These are phyloP conservation scores for Zaprionus ghesquierei DNA, from an alignment of 1,140 invertebrate genomes.

Conservation along the genomic window DNA sequence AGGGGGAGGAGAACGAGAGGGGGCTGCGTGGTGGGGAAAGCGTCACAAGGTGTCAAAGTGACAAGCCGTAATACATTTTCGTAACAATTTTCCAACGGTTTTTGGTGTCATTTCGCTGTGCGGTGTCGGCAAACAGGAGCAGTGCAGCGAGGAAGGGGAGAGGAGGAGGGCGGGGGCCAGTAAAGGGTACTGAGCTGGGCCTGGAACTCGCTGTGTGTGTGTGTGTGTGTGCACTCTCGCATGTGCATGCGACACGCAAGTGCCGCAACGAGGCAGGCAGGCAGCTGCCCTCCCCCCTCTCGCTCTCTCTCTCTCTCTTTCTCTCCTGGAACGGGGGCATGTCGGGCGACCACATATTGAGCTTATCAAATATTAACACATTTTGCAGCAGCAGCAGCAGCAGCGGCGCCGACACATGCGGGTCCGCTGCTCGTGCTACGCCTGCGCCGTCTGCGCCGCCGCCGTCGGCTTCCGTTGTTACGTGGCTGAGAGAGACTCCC, in stretches of 20 bases:
- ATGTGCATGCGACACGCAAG: slow-evolving; percentile 66
- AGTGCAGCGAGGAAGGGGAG: not conserved
- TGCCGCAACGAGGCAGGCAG: not conserved
- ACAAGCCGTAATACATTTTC: slow-evolving; percentile 76
- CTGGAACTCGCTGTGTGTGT: too few relatives aligned
- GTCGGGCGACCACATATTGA: slow-evolving; percentile 68
- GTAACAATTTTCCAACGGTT: slow-evolving; percentile 67
- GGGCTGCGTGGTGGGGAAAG: not conserved
- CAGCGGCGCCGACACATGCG: slow-evolving; percentile 67
- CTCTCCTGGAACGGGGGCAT: not conserved
- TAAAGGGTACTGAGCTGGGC: not conserved
- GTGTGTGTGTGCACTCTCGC: slow-evolving; percentile 9
- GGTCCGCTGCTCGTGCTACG: slow-evolving; percentile 16
- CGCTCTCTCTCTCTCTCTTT: too few relatives aligned
- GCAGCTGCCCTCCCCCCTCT: not conserved
- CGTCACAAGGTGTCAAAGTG: slow-evolving; percentile 71
- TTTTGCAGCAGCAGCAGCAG: slow-evolving; percentile 68
- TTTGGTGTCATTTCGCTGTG: slow-evolving; percentile 58
- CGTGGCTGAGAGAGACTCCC: slow-evolving; percentile 49
- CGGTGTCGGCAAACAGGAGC: slow-evolving; percentile 21
- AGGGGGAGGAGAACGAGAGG: not conserved
- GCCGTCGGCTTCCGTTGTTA: slow-evolving; percentile 63
- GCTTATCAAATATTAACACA: slow-evolving; percentile 81
- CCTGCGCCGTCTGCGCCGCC: slow-evolving; percentile 34
- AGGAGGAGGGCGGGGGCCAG: too few relatives aligned